Percentiles rank a stretch among this genome's conserved stretches.
These are phyloP conservation scores for Meloidogyne chitwoodi DNA, from an alignment of 1,140 invertebrate species.

Conservation along the genomic window DNA sequence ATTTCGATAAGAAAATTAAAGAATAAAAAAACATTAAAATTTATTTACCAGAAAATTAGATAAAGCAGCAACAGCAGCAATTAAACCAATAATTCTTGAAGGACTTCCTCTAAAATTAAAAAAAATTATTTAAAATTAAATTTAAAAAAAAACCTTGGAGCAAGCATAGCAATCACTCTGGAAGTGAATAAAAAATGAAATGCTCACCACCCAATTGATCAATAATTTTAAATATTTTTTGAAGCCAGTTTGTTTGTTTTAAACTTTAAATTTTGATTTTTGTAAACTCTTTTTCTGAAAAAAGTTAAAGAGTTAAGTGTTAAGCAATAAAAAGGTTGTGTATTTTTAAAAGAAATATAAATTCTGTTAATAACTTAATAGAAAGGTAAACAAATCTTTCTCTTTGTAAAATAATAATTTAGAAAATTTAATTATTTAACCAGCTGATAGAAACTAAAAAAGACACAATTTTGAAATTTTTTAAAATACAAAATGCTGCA, in stretches of 20 bases:
- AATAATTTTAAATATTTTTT: background rate
- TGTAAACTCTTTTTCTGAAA: background rate
- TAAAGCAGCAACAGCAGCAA: slow-evolving; percentile 6
- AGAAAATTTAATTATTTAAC: background rate
- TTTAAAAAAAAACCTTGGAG: background rate
- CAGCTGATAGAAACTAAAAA: background rate
- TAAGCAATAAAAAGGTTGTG: background rate
- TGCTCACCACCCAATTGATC: no score
- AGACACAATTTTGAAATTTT: background rate
- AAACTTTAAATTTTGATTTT: background rate
- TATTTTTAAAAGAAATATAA: no score
- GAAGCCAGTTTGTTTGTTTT: background rate
- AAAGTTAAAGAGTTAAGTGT: background rate
- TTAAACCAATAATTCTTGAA: slow-evolving; percentile 16
- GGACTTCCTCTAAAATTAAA: background rate
- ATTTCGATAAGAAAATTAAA: background rate
- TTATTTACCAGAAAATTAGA: slow-evolving; percentile 4
- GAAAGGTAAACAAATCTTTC: background rate
- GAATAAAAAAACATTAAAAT: background rate
- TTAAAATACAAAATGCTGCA: background rate
- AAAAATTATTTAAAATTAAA: background rate
- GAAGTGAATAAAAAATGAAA: no score
- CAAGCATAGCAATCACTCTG: background rate
- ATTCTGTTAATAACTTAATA: background rate
- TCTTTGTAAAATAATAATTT: background rate